phyloP scores from a whole-genome alignment of 2,888 invertebrate species.

The Thymelicus lineola region DNA sequence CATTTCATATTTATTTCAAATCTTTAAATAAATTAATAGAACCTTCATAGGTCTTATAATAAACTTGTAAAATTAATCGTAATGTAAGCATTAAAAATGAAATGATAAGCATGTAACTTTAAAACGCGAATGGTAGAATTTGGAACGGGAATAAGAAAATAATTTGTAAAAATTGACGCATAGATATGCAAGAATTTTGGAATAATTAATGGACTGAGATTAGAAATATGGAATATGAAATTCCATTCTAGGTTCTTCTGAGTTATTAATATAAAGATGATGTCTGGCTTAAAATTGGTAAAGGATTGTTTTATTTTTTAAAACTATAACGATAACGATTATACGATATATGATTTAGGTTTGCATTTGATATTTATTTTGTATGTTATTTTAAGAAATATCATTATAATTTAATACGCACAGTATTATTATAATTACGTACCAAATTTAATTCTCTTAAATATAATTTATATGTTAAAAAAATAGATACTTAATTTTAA shows the following conservation, averaged over 20 bases:
- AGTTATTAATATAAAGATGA: constrained; percentile 2
- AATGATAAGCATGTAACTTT: background rate
- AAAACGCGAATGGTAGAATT: background rate
- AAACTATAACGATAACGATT: background rate
- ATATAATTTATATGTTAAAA: background rate
- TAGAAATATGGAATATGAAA: constrained; percentile 3
- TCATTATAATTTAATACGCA: constrained; percentile 17
- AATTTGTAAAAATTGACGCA: background rate
- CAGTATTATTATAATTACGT: constrained; percentile 33
- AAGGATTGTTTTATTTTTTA: background rate
- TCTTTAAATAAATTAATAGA: background rate
- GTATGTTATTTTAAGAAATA: background rate
- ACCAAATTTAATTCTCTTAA: constrained; percentile 1
- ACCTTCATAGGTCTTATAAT: constrained; percentile 7
- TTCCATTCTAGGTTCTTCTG: background rate
- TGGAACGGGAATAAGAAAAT: background rate
- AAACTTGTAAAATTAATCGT: constrained; percentile 28
- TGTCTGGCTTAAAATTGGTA: constrained; percentile 11
- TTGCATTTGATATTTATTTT: constrained; percentile 13
- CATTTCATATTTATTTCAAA: constrained; percentile 14
- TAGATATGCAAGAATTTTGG: background rate
- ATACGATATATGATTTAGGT: background rate
- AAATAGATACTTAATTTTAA: background rate
- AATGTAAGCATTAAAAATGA: constrained; percentile 21
- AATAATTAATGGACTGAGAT: constrained; percentile 11